Base-by-base conservation (phyloP, 2,113 vertebrate species). In the Vanacampus margaritifer region DNA sequence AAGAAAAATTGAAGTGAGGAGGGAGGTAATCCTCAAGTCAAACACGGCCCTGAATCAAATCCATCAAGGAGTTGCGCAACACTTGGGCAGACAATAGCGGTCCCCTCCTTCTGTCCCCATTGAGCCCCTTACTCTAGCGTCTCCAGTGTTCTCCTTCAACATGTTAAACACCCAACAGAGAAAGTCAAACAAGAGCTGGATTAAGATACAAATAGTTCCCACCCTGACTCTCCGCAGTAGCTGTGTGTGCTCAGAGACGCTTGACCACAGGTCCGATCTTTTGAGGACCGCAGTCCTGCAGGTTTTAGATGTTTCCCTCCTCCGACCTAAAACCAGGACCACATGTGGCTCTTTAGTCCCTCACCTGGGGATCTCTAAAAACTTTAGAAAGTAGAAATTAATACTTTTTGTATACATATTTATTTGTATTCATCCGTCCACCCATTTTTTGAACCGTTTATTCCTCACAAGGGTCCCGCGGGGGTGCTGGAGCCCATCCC, bases 201-300 rank as follows among this genome's bases (percentile, higher is more conserved):
- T 91, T 89, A 89, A 67, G 68, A 54, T 39, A 83, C 90, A 91
- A 91, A 91, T 51, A 91, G 79, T 76, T 78, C 81, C 90, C 87
- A 32, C 87, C 89, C 87, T 76, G 16, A 67, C 16, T 68, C 48
- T 43, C 67, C 59, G 65, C 75, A 79, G 80, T 74, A 69, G 79
- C 70, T 0, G 23, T 79, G 73, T 75, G 81, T 74, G 61, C 66
- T 41, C 37, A 69, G 48, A 60, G 57, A 54, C 48, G 57, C 41
- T 26, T 32, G 51, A 32, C 28, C 28, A 32, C 4, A 32, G 28
- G 28, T 32, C 28, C 28, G 28, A 4, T 32, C 28, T 32, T 32
- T 32, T n/a, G n/a, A n/a, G n/a, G n/a, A n/a, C n/a, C n/a, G n/a
- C n/a, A n/a, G n/a, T n/a, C n/a, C n/a, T n/a, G n/a, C n/a, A n/a